These are phyloP conservation scores for Osmerus eperlanus DNA, from an alignment of 2,113 vertebrate genomes.

Conservation along the genomic window DNA sequence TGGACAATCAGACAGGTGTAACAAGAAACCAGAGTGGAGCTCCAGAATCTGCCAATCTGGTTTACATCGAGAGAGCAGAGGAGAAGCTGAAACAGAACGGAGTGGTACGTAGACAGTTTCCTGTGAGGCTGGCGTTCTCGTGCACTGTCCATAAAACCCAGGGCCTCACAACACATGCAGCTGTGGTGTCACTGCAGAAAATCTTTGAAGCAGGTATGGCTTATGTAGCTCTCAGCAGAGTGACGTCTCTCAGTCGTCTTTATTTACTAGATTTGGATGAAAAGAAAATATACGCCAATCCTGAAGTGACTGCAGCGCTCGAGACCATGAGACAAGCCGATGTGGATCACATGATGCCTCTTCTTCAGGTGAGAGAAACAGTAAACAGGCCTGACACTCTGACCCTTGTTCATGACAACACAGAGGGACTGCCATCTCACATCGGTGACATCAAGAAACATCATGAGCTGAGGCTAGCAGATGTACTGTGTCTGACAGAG, in stretches of 20 bases:
- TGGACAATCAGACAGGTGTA: constrained; percentile 11
- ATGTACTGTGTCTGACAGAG: constrained; percentile 44
- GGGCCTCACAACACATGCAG: constrained; percentile 28
- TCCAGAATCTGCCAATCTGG: not conserved
- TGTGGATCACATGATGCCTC: constrained; percentile 15
- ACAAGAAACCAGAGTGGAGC: not conserved
- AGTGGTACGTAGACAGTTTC: constrained; percentile 8
- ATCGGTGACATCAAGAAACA: constrained; percentile 29
- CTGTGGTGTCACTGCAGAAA: constrained; percentile 20
- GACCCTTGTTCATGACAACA: constrained; percentile 40
- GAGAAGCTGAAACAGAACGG: constrained; percentile 20
- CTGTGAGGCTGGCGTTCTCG: constrained; percentile 1
- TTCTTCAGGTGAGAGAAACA: constrained; percentile 8
- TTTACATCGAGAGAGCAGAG: constrained; percentile 28
- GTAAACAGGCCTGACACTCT: constrained; percentile 3
- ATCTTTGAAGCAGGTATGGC: constrained; percentile 38
- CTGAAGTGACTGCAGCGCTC: constrained; percentile 14
- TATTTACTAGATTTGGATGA: constrained; percentile 33
- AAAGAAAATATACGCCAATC: constrained; percentile 36
- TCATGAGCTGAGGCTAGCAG: constrained; percentile 35
- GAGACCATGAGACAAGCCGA: constrained; percentile 28
- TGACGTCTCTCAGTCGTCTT: constrained; percentile 21
- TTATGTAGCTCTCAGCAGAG: constrained; percentile 32
- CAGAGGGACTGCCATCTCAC: constrained; percentile 32
- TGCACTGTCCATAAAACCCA: constrained; percentile 19